A percentile compares a stretch with the other conserved stretches of the same genome.
phyloP scores from a whole-genome alignment of 2,113 vertebrate genomes.

The Clarias batrachus region DNA sequence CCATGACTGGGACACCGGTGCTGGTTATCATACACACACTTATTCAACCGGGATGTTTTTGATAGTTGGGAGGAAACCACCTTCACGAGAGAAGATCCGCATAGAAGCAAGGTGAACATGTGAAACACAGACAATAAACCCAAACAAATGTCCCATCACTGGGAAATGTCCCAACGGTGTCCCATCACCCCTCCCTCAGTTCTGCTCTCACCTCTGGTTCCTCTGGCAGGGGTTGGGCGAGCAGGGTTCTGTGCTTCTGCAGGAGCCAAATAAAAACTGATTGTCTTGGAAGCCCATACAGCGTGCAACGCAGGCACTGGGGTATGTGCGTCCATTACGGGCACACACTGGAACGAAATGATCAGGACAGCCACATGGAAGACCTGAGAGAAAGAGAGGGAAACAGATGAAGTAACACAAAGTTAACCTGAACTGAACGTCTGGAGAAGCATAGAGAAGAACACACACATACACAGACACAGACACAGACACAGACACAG shows the following conservation, averaged over 20 bases:
- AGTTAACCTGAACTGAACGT: background rate
- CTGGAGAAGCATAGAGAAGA: background rate
- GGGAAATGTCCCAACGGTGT: too few relatives aligned
- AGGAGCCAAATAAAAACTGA: constrained; percentile 89
- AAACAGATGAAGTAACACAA: background rate
- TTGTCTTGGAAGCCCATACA: constrained; percentile 90
- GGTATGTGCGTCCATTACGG: constrained; percentile 90
- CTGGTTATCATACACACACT: background rate
- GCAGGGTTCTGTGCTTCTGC: constrained; percentile 84
- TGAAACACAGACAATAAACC: background rate
- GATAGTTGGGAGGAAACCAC: background rate
- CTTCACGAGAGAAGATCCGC: background rate
- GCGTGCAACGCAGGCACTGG: constrained; percentile 91
- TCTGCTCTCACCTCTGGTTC: constrained; percentile 81
- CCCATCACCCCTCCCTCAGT: too few relatives aligned
- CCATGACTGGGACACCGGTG: background rate
- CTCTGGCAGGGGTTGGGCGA: constrained; percentile 81
- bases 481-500: constrained; percentile 63
- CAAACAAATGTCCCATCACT: background rate
- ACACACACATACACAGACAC: constrained; percentile 61
- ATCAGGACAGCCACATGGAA: constrained; percentile 91
- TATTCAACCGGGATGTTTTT: background rate
- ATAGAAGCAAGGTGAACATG: background rate
- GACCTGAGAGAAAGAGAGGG: constrained; percentile 67
- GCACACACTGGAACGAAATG: constrained; percentile 94